Evolutionary conservation across 2,113 vertebrate species (phyloP).

Genomic region (Notechis scutatus): DNA sequence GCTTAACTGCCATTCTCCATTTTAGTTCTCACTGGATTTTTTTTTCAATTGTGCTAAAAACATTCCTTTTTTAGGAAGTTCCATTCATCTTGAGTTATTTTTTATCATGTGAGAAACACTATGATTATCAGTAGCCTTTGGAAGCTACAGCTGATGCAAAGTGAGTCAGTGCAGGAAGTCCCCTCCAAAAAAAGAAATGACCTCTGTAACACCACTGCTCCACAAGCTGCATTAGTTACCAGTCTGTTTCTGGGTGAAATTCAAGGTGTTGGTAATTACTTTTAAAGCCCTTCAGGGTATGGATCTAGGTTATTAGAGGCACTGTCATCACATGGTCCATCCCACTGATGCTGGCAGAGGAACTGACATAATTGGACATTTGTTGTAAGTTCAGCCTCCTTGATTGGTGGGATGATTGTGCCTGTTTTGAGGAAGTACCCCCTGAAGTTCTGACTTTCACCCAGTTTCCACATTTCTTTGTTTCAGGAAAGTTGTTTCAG

Average conservation of each 20-base stretch:
- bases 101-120: not conserved
- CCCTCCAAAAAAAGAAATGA: not conserved
- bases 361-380: too few relatives aligned
- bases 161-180: not conserved
- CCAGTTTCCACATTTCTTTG: not conserved
- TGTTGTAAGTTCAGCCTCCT: too few relatives aligned
- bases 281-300: not conserved
- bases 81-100: not conserved
- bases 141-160: not conserved
- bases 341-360: not conserved
- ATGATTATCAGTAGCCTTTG: not conserved
- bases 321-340: not conserved
- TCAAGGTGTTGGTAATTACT: too few relatives aligned
- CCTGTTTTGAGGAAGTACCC: too few relatives aligned
- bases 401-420: too few relatives aligned
- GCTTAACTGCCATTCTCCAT: not conserved
- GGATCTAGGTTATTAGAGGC: not conserved
- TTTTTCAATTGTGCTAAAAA: not conserved
- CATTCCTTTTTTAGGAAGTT: not conserved
- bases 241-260: not conserved
- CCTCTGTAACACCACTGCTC: not conserved
- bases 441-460: too few relatives aligned
- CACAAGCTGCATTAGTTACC: not conserved
- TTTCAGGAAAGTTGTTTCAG: not conserved
- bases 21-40: not conserved